Base-by-base conservation (phyloP, 1,140 invertebrate species). In the Aphis gossypii region DNA sequence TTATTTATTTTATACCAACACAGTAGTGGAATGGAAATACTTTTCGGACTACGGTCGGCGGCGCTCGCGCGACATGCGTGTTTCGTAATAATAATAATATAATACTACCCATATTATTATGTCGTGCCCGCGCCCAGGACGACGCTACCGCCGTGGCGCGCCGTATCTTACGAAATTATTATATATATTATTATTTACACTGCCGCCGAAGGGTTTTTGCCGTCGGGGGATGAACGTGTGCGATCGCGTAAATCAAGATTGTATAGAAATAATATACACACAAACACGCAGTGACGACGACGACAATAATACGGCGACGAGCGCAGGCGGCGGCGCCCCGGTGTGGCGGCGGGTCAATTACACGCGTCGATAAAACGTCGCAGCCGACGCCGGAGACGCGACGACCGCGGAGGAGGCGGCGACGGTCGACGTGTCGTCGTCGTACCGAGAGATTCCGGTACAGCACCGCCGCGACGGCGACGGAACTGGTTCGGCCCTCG, bases 291-390 rank as follows among this genome's bases (percentile, higher is more conserved):
- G 48, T 20, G 51, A 25, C 38, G 30, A 35, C n/a, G 48, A 41
- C 30, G 46, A 48, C 18, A 44, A 25, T 20, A 51, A 51, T n/a
- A 76, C 60, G 83, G 44, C 44, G 84, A 30, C 46, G 41, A 48
- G 21, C 46, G 7, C n/a, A 51, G 92, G 48, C 48, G 48, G 46
- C 38, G 60, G 46, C 76, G 90, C 44, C 92, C 48, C 92, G 21
- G 51, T 18, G 41, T 30, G 90, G 54, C 76, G 91, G 76, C 91
- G 76, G 91, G 92, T 93, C 92, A 93, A 93, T 93, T 93, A 93
- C 92, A 93, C 82, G 92, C 60, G n/a, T 18, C 35, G 76, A 86
- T 84, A 84, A 83, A 44, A 82, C 44, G n/a, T 25, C 90, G 90
- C 11, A 9, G 7, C 68, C 91, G 68, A 51, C 76, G 35, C 14